Conservation (phyloP, 1,140 invertebrate genomes). For the Zaprionus tsacasi region DNA sequence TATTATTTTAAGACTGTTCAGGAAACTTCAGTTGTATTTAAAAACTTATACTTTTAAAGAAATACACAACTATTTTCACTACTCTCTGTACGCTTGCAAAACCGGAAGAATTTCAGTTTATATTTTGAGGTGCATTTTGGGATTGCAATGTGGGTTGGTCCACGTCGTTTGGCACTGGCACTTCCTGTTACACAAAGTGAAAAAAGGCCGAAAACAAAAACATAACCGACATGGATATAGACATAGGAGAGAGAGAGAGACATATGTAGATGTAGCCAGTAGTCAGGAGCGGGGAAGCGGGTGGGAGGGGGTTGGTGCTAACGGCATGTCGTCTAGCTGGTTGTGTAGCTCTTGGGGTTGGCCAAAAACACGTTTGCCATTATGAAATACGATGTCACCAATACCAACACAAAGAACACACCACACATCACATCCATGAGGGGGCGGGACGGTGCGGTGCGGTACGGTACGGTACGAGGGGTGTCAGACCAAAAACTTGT, state of each 20-base stretch:
- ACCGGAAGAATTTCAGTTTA: conserved; percentile 69
- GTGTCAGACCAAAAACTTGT: conserved; percentile 54
- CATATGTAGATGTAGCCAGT: conserved; percentile 24
- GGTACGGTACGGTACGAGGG: conserved; percentile 6
- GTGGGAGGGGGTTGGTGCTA: not conserved
- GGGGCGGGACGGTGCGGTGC: not conserved
- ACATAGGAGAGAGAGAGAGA: conserved; percentile 34
- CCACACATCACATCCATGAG: not conserved
- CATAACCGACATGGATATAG: conserved; percentile 28
- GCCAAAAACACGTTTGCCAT: conserved; percentile 72
- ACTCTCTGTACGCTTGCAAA: conserved; percentile 24
- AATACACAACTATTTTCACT: not conserved
- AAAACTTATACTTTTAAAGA: not conserved
- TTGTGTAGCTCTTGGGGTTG: conserved; percentile 56
- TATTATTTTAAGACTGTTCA: not conserved
- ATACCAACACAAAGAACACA: conserved; percentile 45
- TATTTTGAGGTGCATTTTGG: conserved; percentile 34
- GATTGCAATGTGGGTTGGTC: conserved; percentile 70
- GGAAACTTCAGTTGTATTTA: too few relatives aligned
- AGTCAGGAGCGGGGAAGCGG: not conserved
- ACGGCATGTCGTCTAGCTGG: conserved; percentile 71
- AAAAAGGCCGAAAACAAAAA: conserved; percentile 3
- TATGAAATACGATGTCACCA: conserved; percentile 78
- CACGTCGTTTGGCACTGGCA: conserved; percentile 50
- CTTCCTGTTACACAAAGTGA: conserved; percentile 70